phyloP scores from a whole-genome alignment of 2,113 vertebrate species.

The Arizona elegans region DNA sequence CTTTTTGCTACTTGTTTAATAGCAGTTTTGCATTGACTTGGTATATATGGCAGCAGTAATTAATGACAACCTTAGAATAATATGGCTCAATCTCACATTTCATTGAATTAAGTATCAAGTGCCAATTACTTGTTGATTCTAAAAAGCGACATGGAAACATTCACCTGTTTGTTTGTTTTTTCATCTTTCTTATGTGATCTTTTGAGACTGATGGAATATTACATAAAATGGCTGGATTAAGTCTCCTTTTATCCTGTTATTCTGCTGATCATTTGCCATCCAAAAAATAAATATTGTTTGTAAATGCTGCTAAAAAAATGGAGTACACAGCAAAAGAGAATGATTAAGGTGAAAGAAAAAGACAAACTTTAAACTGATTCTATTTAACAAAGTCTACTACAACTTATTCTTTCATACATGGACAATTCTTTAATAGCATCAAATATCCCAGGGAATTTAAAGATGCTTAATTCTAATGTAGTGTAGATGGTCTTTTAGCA shows the following conservation, averaged over 20 bases:
- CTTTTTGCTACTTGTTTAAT: constrained; percentile 37
- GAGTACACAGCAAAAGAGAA: neutral
- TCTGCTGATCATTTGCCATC: neutral
- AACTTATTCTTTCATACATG: neutral
- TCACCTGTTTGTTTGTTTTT: neutral
- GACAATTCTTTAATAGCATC: neutral
- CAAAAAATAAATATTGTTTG: neutral
- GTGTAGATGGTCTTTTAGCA: neutral
- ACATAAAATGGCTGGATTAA: neutral
- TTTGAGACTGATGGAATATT: neutral
- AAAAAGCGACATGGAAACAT: neutral
- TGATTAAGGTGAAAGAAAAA: neutral
- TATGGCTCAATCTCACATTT: constrained; percentile 26
- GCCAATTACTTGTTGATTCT: neutral
- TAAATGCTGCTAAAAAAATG: neutral
- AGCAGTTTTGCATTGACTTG: constrained; percentile 39
- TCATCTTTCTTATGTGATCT: neutral
- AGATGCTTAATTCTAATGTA: neutral
- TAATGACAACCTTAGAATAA: constrained; percentile 27
- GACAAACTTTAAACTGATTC: neutral
- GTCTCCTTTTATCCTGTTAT: neutral
- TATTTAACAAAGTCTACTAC: neutral
- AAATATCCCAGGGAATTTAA: neutral
- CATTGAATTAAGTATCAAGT: constrained; percentile 25
- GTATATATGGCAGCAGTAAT: constrained; percentile 33